Conservation (phyloP, 2,888 invertebrate species). For the Geophilus truncorum region DNA sequence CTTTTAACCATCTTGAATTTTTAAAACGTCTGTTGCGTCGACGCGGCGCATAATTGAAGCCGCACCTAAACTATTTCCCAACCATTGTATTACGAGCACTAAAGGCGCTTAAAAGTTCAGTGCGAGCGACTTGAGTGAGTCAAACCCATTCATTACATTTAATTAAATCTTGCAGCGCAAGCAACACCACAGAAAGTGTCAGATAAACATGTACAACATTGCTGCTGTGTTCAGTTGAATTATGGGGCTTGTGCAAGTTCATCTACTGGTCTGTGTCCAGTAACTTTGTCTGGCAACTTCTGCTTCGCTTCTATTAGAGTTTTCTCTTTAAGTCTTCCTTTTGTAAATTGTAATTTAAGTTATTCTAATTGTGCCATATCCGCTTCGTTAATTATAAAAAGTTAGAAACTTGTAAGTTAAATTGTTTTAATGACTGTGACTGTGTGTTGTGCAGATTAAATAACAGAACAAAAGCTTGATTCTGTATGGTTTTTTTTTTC, state of each 20-base stretch:
- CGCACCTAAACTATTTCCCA: neutral
- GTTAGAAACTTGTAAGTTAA: too few species aligned
- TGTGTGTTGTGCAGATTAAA: too few species aligned
- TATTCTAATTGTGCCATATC: neutral
- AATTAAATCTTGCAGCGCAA: neutral
- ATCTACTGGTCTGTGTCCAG: neutral
- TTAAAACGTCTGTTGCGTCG: neutral
- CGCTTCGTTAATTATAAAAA: too few species aligned
- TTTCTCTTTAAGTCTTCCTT: neutral
- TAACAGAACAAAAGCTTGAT: too few species aligned
- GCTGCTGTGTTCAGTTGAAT: neutral
- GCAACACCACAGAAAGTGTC: conserved; percentile 3
- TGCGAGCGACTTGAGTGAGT: neutral
- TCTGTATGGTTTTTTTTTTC: too few species aligned
- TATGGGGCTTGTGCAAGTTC: neutral
- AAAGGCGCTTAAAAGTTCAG: neutral
- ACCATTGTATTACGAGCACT: neutral
- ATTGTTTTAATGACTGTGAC: too few species aligned
- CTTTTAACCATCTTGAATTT: neutral
- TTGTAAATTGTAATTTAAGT: neutral
- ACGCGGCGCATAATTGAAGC: neutral
- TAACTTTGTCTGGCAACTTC: neutral
- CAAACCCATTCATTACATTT: conserved; percentile 8
- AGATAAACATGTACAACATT: neutral
- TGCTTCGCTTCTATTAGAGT: neutral